Percentiles rank a stretch among this genome's conserved stretches.
phyloP scores from a whole-genome alignment of 2,113 vertebrate species.

The Eira barbara region DNA sequence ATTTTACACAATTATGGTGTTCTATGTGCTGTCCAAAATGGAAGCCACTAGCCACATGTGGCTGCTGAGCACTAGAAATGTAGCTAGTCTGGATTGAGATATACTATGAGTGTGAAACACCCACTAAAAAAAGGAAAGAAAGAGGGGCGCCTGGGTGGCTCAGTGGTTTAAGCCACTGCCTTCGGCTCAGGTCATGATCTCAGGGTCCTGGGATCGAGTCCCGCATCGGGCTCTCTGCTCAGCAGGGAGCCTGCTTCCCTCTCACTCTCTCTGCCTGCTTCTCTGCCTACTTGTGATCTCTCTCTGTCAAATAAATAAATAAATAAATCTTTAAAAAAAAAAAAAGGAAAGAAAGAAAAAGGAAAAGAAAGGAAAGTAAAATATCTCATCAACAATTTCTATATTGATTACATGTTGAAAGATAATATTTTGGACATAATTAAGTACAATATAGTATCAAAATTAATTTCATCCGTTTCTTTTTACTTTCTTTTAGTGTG shows the following conservation, averaged over 20 bases:
- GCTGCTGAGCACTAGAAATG: background rate
- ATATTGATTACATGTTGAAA: background rate
- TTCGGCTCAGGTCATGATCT: no score
- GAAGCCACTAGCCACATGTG: background rate
- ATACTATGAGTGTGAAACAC: background rate
- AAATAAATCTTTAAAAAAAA: no score
- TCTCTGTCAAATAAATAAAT: no score
- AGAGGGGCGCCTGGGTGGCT: no score
- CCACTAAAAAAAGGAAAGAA: background rate
- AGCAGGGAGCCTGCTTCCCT: no score
- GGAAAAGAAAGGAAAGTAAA: background rate
- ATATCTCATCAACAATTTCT: background rate
- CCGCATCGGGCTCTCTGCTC: no score
- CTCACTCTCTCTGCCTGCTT: no score
- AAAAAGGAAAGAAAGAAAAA: background rate
- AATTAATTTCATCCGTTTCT: background rate
- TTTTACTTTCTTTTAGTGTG: background rate
- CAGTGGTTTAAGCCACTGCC: no score
- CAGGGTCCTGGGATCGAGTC: no score
- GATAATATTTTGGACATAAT: background rate
- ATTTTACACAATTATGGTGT: background rate
- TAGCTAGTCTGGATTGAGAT: background rate
- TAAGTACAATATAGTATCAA: slow-evolving; percentile 11
- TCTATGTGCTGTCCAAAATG: background rate
- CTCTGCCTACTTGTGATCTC: no score